Percentiles rank a stretch among this genome's conserved stretches.
Evolutionary conservation across 2,797 vertebrate species (phyloP).

Genomic region (Neopelma chrysocephalum): DNA sequence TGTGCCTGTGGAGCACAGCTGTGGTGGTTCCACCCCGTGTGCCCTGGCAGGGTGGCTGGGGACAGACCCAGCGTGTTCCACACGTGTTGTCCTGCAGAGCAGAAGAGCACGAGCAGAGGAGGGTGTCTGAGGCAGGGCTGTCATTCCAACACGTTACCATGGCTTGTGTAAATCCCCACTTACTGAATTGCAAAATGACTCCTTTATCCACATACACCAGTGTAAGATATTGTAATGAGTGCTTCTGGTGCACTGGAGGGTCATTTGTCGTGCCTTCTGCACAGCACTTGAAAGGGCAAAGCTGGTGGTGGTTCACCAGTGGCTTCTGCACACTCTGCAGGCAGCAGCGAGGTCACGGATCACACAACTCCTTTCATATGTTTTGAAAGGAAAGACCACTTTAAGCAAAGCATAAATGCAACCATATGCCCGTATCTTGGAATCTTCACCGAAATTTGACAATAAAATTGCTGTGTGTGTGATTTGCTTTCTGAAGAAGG

Average conservation of each 20-base stretch:
- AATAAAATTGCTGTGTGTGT: neutral
- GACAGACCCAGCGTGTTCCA: neutral
- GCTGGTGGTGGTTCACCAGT: constrained; percentile 33
- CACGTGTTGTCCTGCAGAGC: rapidly evolving
- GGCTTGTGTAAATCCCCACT: constrained; percentile 1
- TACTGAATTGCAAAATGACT: neutral
- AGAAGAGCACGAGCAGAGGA: neutral
- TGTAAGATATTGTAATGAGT: constrained; percentile 18
- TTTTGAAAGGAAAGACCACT: constrained; percentile 36
- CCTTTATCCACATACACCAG: neutral
- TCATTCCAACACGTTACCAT: neutral
- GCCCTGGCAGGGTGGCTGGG: neutral
- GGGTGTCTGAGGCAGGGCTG: neutral
- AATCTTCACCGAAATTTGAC: constrained; percentile 3
- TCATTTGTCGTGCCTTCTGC: constrained; percentile 25
- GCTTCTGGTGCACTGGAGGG: neutral
- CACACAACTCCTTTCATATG: constrained; percentile 17
- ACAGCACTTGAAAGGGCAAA: neutral
- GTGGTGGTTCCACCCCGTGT: rapidly evolving
- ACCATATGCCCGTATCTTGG: constrained; percentile 46
- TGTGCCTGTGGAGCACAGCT: neutral
- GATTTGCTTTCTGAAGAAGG: neutral
- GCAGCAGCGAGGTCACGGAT: constrained; percentile 34
- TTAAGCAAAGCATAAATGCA: constrained; percentile 42
- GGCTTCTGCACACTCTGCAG: constrained; percentile 40